A percentile compares a stretch with the other conserved stretches of the same genome.
Conservation (phyloP, 35 echinoderm and acorn worm genomes). For the Heliocidaris tuberculata region DNA sequence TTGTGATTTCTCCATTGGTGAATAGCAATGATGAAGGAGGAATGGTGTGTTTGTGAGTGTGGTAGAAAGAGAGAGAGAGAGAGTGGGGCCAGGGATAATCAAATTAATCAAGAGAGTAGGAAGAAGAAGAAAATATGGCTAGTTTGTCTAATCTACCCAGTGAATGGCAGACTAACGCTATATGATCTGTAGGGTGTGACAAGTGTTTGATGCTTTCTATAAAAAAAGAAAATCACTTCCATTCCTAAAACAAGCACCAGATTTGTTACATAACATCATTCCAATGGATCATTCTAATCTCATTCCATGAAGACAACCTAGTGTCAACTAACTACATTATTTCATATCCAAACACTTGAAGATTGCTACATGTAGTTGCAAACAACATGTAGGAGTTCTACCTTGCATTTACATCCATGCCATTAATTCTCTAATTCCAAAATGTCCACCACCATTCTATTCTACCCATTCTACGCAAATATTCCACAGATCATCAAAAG, state of each 20-base stretch:
- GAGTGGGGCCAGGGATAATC: background rate
- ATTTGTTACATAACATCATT: background rate
- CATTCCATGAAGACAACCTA: background rate
- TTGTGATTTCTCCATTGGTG: conserved; percentile 50
- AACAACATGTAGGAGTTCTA: background rate
- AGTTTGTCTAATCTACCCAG: conserved; percentile 14
- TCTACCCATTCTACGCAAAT: too few species aligned
- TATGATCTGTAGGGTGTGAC: background rate
- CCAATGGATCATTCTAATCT: background rate
- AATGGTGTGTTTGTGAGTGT: background rate
- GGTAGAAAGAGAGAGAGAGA: background rate
- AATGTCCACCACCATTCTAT: too few species aligned
- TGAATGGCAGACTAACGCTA: background rate
- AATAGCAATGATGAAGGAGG: background rate
- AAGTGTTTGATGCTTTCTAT: background rate
- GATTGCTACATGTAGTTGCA: background rate
- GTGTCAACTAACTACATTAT: background rate
- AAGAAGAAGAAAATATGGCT: too few species aligned
- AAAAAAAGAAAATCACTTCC: background rate
- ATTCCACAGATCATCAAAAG: too few species aligned
- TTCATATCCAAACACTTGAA: background rate
- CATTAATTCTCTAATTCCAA: too few species aligned
- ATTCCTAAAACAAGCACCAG: background rate
- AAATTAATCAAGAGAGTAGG: background rate
- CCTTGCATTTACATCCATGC: background rate